Base-by-base conservation (phyloP, 2,113 vertebrate species). In the Rhinogobius similis region DNA sequence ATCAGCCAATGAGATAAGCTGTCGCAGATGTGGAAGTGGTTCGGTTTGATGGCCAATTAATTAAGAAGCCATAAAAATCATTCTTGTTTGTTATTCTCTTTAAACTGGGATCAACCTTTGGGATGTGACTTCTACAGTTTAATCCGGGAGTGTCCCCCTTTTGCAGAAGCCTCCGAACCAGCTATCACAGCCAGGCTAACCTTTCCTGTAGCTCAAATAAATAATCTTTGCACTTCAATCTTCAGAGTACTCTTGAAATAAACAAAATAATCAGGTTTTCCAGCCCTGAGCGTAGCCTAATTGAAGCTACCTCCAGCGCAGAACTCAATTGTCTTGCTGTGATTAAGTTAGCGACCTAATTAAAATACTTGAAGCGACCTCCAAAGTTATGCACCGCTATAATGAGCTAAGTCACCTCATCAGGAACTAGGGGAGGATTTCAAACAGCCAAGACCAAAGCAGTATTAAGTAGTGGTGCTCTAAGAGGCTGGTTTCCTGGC, bases 21-120 rank as follows among this genome's bases (percentile, higher is more conserved):
- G 89, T 93, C 81, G 70, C 93, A 96, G 93, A 95, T 95, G 94
- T 92, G 82, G 71, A 90, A 89, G 91, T 90, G 86, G 91, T 92
- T 91, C 91, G 91, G 91, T 94, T 95, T 94, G 92, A 96, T 94
- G 92, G 92, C 93, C 94, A 94, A 95, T 95, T 95, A 94, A 95
- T 96, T 93, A 91, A 86, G 90, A 26, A 90, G 88, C 88, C 91
- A 90, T 91, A 89, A 90, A 79, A 59, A 58, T 39, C 58, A 53
- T 70, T 81, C 84, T 73, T 83, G 72, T 67, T 66, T 67, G 68
- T 75, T 85, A 26, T 56, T 61, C 29, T n/a, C 27, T 59, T 41
- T 68, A 62, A 88, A 90, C 89, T 87, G 78, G 85, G 83, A 89
- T 89, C 79, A 89, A 68, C 70, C 67, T 83, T 76, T 78, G 1